Evolutionary conservation across 2,888 invertebrate genomes (phyloP).

Genomic region (Glyphotaelius pellucidus): DNA sequence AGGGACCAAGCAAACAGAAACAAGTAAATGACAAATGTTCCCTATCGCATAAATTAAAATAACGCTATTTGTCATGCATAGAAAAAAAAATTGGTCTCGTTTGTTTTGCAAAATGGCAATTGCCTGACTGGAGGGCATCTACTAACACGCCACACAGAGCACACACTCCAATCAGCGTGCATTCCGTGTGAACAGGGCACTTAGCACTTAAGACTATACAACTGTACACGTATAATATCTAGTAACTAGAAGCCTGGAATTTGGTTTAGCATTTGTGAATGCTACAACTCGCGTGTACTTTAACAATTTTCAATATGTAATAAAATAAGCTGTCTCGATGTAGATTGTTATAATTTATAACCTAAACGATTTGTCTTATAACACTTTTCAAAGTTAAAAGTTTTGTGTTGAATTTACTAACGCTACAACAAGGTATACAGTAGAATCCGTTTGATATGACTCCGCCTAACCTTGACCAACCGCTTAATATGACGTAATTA

Average conservation of each 20-base stretch:
- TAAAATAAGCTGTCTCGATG: background rate
- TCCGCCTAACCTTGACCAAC: no score
- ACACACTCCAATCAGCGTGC: background rate
- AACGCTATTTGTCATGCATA: background rate
- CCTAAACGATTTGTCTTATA: background rate
- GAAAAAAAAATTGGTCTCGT: background rate
- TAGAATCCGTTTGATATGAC: no score
- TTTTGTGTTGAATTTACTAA: background rate
- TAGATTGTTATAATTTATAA: background rate
- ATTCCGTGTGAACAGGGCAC: background rate
- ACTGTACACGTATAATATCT: background rate
- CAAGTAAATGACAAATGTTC: background rate
- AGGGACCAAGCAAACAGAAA: no score
- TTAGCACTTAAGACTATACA: background rate
- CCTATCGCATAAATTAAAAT: background rate
- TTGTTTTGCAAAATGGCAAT: conserved; percentile 17
- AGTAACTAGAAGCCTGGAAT: background rate
- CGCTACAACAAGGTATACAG: no score
- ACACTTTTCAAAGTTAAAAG: background rate
- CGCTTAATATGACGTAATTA: no score
- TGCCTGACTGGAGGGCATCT: conserved; percentile 19
- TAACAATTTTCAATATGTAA: background rate
- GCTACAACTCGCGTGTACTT: background rate
- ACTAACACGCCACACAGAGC: background rate
- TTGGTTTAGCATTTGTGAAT: background rate